phyloP scores from a whole-genome alignment of 2,888 invertebrate species.

The Chymomyza procnemis region DNA sequence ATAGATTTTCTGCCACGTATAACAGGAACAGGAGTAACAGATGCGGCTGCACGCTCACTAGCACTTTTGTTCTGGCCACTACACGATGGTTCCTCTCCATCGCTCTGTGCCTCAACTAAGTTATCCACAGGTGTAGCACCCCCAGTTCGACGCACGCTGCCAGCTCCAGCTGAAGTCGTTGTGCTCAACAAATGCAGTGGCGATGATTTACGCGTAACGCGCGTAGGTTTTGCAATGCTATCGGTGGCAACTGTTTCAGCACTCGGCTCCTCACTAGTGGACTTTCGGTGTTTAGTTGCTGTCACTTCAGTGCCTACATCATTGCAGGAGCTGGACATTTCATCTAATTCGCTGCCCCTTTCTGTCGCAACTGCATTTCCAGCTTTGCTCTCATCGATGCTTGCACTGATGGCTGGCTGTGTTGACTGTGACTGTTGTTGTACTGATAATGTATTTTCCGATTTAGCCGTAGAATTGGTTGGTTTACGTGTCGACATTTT shows the following conservation, averaged over 20 bases:
- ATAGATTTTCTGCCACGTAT: constrained; percentile 73
- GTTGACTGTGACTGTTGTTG: background rate
- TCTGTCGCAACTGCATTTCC: background rate
- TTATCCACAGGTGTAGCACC: background rate
- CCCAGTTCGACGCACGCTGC: background rate
- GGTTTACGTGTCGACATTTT: constrained; percentile 61
- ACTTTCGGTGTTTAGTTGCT: background rate
- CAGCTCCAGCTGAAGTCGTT: constrained; percentile 27
- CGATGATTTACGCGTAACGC: constrained; percentile 70
- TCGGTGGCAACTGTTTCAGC: constrained; percentile 14
- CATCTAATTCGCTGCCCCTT: background rate
- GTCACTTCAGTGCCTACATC: background rate
- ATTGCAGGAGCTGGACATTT: background rate
- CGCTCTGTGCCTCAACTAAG: constrained; percentile 17
- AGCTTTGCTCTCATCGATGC: background rate
- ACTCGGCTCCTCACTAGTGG: background rate
- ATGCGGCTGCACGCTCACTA: constrained; percentile 30
- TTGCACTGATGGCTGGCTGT: background rate
- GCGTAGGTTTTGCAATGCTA: constrained; percentile 38
- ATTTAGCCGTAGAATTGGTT: constrained; percentile 22
- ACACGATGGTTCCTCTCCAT: constrained; percentile 39
- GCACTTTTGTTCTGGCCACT: constrained; percentile 48
- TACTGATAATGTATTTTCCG: background rate
- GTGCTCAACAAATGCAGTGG: constrained; percentile 50
- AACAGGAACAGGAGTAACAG: background rate